Conservation (phyloP, 1,140 invertebrate genomes). For the Anoplolepis gracilipes region DNA sequence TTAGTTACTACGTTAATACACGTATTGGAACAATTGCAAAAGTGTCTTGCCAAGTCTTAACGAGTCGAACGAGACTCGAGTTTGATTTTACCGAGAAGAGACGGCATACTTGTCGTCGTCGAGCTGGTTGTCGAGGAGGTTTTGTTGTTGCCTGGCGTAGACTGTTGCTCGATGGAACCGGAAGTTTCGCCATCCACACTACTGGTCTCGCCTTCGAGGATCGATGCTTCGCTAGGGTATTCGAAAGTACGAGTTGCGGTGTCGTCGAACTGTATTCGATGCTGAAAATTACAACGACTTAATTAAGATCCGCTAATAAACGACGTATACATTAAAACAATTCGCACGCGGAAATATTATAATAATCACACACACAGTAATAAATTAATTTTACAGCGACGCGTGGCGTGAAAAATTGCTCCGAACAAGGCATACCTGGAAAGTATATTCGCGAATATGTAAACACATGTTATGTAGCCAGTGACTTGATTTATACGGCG, state of each 20-base stretch:
- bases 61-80: neutral
- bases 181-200: conserved; percentile 82
- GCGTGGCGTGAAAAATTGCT: neutral
- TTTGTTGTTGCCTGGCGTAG: conserved; percentile 76
- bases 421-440: neutral
- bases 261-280: conserved; percentile 94
- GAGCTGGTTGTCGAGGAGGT: conserved; percentile 73
- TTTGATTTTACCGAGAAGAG: conserved; percentile 81
- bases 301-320: conserved; percentile 9
- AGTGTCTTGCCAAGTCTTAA: neutral
- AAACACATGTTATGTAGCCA: conserved; percentile 27
- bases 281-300: conserved; percentile 85
- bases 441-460: conserved; percentile 36
- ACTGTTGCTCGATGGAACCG: conserved; percentile 77
- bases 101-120: conserved; percentile 77
- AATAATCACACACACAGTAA: neutral
- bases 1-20: neutral
- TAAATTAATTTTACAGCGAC: conserved; percentile 34
- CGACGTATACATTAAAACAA: neutral
- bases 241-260: conserved; percentile 93
- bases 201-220: conserved; percentile 88
- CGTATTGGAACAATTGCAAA: neutral
- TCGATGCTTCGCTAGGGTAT: conserved; percentile 94
- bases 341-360: neutral
- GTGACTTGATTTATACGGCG: neutral